Evolutionary conservation across 2,888 invertebrate species (phyloP).

Genomic region (Gymnosoma rotundatum): DNA sequence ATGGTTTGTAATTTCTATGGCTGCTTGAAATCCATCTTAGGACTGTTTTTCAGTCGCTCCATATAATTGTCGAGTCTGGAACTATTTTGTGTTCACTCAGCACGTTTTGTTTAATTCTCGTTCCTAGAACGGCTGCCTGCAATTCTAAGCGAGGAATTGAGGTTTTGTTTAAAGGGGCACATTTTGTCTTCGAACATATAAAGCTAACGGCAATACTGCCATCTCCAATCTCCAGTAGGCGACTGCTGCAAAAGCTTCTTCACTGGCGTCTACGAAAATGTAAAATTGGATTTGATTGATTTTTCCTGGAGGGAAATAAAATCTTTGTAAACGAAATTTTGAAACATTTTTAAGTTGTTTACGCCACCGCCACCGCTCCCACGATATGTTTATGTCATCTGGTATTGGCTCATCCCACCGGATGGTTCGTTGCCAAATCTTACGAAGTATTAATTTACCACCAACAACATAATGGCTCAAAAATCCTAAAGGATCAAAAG

Average conservation of each 20-base stretch:
- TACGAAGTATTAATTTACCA: conserved; percentile 46
- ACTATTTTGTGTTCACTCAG: conserved; percentile 25
- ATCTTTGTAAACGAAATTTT: conserved; percentile 30
- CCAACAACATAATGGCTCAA: conserved; percentile 38
- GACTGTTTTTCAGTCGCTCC: conserved; percentile 61
- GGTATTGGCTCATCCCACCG: conserved; percentile 53
- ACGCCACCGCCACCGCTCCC: conserved; percentile 47
- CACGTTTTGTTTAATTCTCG: conserved; percentile 24
- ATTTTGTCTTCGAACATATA: conserved; percentile 41
- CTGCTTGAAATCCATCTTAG: no score
- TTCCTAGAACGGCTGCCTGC: conserved; percentile 35
- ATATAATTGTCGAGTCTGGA: conserved; percentile 9
- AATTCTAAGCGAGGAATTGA: conserved; percentile 49
- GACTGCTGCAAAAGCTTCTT: conserved; percentile 52
- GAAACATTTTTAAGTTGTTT: conserved; percentile 17
- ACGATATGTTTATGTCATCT: neutral
- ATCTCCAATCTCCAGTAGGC: conserved; percentile 35
- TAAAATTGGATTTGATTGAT: neutral
- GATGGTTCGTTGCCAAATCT: conserved; percentile 37
- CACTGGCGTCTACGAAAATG: conserved; percentile 44
- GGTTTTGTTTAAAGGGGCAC: conserved; percentile 35
- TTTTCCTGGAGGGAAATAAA: conserved; percentile 7
- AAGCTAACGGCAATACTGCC: conserved; percentile 6
- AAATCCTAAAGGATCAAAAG: conserved; percentile 50
- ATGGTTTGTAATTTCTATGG: no score